phyloP scores from a whole-genome alignment of 1,140 invertebrate species.

The Parasteatoda tepidariorum region DNA sequence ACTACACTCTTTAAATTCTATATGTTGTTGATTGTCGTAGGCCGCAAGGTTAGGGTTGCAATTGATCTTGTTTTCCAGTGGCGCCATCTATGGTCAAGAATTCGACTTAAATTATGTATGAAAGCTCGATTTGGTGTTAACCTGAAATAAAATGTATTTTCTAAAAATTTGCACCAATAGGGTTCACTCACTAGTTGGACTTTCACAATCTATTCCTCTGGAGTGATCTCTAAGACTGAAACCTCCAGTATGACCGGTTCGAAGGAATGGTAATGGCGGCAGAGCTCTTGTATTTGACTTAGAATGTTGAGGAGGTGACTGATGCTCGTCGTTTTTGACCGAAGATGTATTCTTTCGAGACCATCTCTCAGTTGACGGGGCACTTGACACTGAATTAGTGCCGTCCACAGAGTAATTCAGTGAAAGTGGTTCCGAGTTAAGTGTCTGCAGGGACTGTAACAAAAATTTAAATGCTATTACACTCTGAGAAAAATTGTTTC shows the following conservation, averaged over 20 bases:
- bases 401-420: not conserved
- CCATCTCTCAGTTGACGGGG: not conserved
- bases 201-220: conserved; percentile 49
- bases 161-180: no score
- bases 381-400: not conserved
- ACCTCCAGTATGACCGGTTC: conserved; percentile 34
- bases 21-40: no score
- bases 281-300: conserved; percentile 22
- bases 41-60: no score
- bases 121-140: no score
- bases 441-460: conserved; percentile 37
- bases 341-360: not conserved
- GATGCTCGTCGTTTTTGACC: not conserved
- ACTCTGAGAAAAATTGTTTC: no score
- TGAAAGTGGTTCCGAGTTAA: conserved; percentile 28
- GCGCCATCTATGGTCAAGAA: no score
- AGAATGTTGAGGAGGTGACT: not conserved
- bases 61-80: no score
- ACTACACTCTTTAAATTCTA: no score
- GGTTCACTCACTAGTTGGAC: conserved; percentile 54
- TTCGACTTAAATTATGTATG: no score
- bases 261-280: conserved; percentile 24
- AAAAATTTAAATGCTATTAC: not conserved
- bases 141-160: no score
- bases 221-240: conserved; percentile 38